Evolutionary conservation across 1,140 invertebrate species (phyloP).

Genomic region (Neotoxoptera formosana): DNA sequence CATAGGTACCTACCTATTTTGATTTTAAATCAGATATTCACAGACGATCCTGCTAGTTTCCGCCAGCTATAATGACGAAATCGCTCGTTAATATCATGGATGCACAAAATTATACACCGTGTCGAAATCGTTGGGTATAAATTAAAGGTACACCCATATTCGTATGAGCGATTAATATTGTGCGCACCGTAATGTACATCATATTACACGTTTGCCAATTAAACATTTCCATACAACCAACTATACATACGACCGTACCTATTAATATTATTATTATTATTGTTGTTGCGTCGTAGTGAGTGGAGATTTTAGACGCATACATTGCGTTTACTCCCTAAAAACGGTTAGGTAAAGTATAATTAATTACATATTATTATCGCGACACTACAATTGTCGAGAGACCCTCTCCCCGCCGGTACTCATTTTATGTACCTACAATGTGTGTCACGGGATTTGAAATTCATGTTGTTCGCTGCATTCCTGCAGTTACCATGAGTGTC

Average conservation of each 20-base stretch:
- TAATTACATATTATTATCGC: background rate
- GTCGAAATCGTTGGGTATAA: background rate
- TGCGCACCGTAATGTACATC: background rate
- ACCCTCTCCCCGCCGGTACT: background rate
- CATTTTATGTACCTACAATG: too few relatives aligned
- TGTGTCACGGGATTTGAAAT: too few relatives aligned
- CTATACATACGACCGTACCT: background rate
- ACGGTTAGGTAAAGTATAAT: background rate
- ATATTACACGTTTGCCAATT: background rate
- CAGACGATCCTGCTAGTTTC: background rate
- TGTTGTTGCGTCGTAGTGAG: too few relatives aligned
- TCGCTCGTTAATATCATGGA: background rate
- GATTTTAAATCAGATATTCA: background rate
- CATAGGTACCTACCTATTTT: background rate
- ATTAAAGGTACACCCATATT: background rate
- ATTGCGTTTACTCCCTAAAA: background rate
- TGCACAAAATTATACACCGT: background rate
- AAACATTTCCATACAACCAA: background rate
- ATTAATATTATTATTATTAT: background rate
- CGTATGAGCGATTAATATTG: background rate
- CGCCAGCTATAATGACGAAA: background rate
- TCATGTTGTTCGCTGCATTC: too few relatives aligned
- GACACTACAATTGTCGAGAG: background rate
- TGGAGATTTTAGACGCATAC: background rate
- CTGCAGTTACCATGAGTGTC: too few relatives aligned